Percentiles rank a stretch among this genome's conserved stretches.
These are phyloP conservation scores for Trogon melanurus DNA, from an alignment of 2,113 vertebrate genomes.

Conservation along the genomic window DNA sequence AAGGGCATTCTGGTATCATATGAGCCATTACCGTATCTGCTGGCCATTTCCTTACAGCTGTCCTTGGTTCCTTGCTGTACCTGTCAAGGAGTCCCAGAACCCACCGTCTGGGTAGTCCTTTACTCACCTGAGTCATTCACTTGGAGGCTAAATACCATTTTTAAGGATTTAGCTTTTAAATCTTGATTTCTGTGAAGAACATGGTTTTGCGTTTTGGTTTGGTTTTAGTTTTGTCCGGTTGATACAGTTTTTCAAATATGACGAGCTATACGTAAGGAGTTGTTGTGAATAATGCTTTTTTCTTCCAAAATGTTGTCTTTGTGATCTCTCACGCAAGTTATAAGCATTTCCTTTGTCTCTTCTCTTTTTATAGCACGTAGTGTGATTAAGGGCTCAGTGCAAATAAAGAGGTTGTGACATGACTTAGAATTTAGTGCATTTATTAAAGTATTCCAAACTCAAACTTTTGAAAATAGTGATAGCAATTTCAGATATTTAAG, in stretches of 20 bases:
- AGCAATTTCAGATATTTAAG: constrained; percentile 65
- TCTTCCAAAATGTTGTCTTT: neutral
- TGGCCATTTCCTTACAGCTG: neutral
- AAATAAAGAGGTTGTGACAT: neutral
- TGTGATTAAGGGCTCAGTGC: neutral
- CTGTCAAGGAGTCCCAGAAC: neutral
- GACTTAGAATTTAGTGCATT: neutral
- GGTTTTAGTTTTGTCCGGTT: neutral
- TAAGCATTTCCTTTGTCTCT: neutral
- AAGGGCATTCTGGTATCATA: neutral
- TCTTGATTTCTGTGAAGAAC: neutral
- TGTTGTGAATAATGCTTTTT: neutral
- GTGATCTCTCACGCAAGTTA: neutral
- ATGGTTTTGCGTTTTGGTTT: neutral
- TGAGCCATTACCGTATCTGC: neutral
- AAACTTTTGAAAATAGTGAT: constrained; percentile 26
- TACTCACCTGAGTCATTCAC: neutral
- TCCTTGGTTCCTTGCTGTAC: neutral
- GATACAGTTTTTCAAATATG: neutral
- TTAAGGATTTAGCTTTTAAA: neutral
- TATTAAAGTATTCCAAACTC: constrained; percentile 7
- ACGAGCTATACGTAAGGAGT: neutral
- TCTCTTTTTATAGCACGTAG: neutral
- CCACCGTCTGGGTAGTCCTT: neutral
- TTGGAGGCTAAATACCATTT: neutral